phyloP scores from a whole-genome alignment of 2,113 vertebrate species.

The Phrynocephalus versicolor region DNA sequence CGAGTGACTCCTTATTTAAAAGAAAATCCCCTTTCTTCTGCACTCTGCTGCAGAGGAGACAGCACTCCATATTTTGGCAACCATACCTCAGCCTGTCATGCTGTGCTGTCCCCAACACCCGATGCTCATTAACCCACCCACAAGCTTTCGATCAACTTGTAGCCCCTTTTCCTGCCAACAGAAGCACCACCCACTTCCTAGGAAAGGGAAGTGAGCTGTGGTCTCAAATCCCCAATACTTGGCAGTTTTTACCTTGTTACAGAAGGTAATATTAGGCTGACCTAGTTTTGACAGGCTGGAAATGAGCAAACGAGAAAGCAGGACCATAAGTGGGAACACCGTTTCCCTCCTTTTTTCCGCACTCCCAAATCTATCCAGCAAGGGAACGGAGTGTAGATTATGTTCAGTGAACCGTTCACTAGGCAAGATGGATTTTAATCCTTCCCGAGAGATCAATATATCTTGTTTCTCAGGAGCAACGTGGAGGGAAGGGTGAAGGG shows the following conservation, averaged over 20 bases:
- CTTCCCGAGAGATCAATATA: constrained; percentile 36
- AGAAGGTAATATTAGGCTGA: background rate
- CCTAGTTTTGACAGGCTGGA: background rate
- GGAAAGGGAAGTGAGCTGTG: constrained; percentile 13
- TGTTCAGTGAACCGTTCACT: constrained; percentile 33
- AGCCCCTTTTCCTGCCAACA: constrained; percentile 10
- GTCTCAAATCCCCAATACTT: background rate
- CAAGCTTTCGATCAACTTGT: background rate
- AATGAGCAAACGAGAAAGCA: constrained; percentile 14
- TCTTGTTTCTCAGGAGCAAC: constrained; percentile 50
- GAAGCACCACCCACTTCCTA: constrained; percentile 15
- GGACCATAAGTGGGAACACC: constrained; percentile 32
- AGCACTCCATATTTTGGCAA: background rate
- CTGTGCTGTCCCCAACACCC: background rate
- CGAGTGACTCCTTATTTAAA: background rate
- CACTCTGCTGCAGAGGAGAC: no score
- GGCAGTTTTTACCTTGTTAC: constrained; percentile 7
- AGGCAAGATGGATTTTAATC: constrained; percentile 12
- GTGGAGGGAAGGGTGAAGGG: background rate
- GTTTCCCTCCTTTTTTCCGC: constrained; percentile 31
- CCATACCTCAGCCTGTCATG: background rate
- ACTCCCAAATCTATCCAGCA: constrained; percentile 14
- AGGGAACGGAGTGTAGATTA: constrained; percentile 31
- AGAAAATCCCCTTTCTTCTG: background rate
- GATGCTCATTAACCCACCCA: background rate